These are phyloP conservation scores for Dioctria linearis DNA, from an alignment of 2,888 invertebrate genomes.

Conservation along the genomic window DNA sequence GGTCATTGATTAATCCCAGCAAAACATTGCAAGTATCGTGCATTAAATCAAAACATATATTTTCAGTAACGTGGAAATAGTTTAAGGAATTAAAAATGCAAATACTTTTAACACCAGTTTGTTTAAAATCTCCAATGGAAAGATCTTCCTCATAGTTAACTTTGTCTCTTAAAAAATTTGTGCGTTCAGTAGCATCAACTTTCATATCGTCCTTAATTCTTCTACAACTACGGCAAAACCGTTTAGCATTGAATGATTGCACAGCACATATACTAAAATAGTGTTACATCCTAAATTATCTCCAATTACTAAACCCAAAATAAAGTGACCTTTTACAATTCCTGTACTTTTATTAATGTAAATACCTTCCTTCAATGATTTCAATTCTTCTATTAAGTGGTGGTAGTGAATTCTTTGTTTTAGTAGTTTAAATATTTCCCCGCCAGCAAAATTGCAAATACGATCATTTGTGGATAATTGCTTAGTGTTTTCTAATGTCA, in stretches of 20 bases:
- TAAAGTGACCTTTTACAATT: slow-evolving; percentile 5
- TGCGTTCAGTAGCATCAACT: no score
- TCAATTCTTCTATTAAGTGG: slow-evolving; percentile 55
- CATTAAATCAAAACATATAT: slow-evolving; percentile 59
- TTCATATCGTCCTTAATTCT: no score
- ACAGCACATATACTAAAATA: no score
- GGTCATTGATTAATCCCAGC: slow-evolving; percentile 54
- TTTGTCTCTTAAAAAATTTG: no score
- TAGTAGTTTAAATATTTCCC: no score
- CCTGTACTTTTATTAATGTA: not conserved
- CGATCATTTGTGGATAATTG: no score
- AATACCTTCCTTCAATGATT: slow-evolving; percentile 51
- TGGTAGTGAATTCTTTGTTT: no score
- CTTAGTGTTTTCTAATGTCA: slow-evolving; percentile 14
- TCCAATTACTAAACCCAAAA: slow-evolving; percentile 25
- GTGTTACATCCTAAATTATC: no score
- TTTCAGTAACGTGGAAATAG: slow-evolving; percentile 59
- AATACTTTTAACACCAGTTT: slow-evolving; percentile 57
- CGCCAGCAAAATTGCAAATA: no score
- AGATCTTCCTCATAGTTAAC: slow-evolving; percentile 56
- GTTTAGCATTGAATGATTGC: no score
- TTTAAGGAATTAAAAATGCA: slow-evolving; percentile 57
- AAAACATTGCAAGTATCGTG: slow-evolving; percentile 59
- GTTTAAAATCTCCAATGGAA: slow-evolving; percentile 49
- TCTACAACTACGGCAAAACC: no score